Evolutionary conservation across 2,888 invertebrate genomes (phyloP).

Genomic region (Pardosa pseudoannulata): DNA sequence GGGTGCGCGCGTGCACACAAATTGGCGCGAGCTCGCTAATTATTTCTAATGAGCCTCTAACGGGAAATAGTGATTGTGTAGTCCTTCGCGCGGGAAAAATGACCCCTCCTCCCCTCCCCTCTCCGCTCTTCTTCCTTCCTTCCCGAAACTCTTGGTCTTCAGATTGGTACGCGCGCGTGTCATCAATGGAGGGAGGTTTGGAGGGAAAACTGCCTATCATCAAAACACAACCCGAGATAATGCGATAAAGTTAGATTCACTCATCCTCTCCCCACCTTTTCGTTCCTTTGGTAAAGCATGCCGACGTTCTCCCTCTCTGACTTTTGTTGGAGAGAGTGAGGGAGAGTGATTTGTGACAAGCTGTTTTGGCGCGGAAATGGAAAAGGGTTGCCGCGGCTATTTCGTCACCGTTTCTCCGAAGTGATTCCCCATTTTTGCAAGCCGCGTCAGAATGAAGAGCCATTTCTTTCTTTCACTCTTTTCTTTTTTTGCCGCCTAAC

Average conservation of each 20-base stretch:
- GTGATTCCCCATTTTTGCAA: too few relatives aligned
- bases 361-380: not conserved
- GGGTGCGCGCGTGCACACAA: conserved; percentile 35
- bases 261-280: too few relatives aligned
- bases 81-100: conserved; percentile 57
- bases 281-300: not conserved
- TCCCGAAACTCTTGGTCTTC: conserved; percentile 10
- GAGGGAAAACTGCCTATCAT: conserved; percentile 17
- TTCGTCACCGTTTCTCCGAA: not conserved
- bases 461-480: too few relatives aligned
- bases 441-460: too few relatives aligned
- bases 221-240: conserved; percentile 13
- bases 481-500: too few relatives aligned
- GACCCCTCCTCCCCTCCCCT: conserved; percentile 28
- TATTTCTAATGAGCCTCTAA: conserved; percentile 70
- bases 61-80: conserved; percentile 67
- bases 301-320: not conserved
- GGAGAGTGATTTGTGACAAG: conserved; percentile 39
- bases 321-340: conserved; percentile 39
- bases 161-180: not conserved
- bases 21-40: conserved; percentile 63
- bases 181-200: not conserved
- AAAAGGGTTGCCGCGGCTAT: not conserved
- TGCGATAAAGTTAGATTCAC: conserved; percentile 43
- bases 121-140: conserved; percentile 20